phyloP scores from a whole-genome alignment of 2,888 invertebrate species.

The Dasypolia templi region DNA sequence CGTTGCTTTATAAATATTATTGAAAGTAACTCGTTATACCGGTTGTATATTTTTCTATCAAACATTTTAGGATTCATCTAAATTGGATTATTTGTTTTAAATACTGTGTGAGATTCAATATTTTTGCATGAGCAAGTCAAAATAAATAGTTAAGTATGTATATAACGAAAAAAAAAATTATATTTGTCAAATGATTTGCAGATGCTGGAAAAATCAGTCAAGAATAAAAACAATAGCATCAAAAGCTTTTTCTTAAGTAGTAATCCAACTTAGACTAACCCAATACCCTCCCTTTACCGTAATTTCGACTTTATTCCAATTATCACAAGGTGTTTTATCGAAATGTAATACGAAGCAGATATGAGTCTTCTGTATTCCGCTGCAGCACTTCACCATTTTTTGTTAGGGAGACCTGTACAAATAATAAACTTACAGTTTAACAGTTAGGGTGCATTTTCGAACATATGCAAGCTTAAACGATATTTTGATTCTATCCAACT shows the following conservation, averaged over 20 bases:
- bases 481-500: too few relatives aligned
- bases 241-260: conserved; percentile 15
- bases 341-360: conserved; percentile 55
- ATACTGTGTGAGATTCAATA: conserved; percentile 32
- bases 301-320: conserved; percentile 51
- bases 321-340: conserved; percentile 48
- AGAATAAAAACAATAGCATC: conserved; percentile 27
- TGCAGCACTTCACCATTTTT: conserved; percentile 22
- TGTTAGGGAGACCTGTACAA: conserved; percentile 54
- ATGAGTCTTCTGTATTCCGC: conserved; percentile 47
- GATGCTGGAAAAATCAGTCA: conserved; percentile 52
- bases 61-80: conserved; percentile 46
- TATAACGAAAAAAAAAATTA: conserved; percentile 8
- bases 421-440: conserved; percentile 9
- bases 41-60: conserved; percentile 41
- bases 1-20: conserved; percentile 31
- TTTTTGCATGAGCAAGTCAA: conserved; percentile 18
- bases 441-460: not conserved
- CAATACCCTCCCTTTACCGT: conserved; percentile 38
- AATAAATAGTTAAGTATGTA: conserved; percentile 9
- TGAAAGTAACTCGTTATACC: conserved; percentile 36
- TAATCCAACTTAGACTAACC: conserved; percentile 58
- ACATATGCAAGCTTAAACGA: not conserved
- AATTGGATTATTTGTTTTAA: conserved; percentile 48
- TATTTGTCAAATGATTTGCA: conserved; percentile 41